Percentiles rank a stretch among this genome's conserved stretches.
These are phyloP conservation scores for Drosophila orosa DNA, from an alignment of 1,140 invertebrate species.

Conservation along the genomic window DNA sequence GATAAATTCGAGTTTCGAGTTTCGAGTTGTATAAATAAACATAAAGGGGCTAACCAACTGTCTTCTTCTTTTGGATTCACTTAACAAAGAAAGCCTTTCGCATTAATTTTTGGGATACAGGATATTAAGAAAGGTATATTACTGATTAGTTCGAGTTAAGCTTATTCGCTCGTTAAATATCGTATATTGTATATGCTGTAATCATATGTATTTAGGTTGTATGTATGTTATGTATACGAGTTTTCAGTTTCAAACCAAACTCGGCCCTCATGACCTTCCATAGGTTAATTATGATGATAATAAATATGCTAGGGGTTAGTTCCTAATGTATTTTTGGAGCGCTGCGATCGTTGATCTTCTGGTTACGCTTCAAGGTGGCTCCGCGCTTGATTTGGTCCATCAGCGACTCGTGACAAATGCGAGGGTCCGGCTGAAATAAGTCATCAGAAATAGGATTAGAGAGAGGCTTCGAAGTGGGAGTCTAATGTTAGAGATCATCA, in stretches of 20 bases:
- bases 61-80: constrained; percentile 57
- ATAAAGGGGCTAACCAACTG: constrained; percentile 53
- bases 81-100: constrained; percentile 51
- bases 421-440: constrained; percentile 87
- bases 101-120: constrained; percentile 46
- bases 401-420: constrained; percentile 89
- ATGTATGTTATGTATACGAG: constrained; percentile 55
- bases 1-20: constrained; percentile 79
- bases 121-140: constrained; percentile 45
- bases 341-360: constrained; percentile 87
- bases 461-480: background rate
- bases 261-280: constrained; percentile 53
- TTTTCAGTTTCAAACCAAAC: constrained; percentile 81
- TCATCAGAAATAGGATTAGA: constrained; percentile 1
- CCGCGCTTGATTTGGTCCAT: constrained; percentile 96
- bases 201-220: constrained; percentile 61
- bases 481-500: constrained; percentile 21
- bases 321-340: constrained; percentile 89
- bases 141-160: constrained; percentile 55
- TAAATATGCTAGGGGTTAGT: constrained; percentile 53
- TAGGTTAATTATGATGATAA: constrained; percentile 29
- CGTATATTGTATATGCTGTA: constrained; percentile 57
- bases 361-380: constrained; percentile 89
- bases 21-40: constrained; percentile 55
- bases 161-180: constrained; percentile 49